Conservation (phyloP, 2,113 vertebrate genomes). For the Actenoides hombroni region DNA sequence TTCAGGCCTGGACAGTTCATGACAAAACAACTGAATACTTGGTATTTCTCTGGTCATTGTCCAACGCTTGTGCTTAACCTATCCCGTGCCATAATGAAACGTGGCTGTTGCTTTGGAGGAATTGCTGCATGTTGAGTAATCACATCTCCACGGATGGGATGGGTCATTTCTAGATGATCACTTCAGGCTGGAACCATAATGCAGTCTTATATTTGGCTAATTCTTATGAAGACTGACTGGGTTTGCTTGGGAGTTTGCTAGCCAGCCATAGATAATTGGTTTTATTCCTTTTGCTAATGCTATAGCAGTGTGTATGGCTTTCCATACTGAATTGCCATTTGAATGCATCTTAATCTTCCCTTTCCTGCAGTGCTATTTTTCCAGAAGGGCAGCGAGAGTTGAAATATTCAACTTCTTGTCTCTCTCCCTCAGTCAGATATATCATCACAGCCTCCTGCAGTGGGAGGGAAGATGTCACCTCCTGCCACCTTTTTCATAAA, state of each 20-base stretch:
- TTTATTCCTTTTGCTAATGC: neutral
- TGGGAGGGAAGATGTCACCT: neutral
- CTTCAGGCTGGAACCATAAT: neutral
- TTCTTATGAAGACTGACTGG: neutral
- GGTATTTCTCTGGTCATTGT: neutral
- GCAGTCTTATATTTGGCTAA: neutral
- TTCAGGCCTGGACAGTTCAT: neutral
- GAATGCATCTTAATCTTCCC: neutral
- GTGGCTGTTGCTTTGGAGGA: neutral
- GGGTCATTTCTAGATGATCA: neutral
- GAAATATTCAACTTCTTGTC: neutral
- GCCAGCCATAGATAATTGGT: neutral
- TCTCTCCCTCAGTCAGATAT: neutral
- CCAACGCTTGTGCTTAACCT: fast-evolving
- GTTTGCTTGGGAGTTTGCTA: neutral
- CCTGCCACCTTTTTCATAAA: neutral
- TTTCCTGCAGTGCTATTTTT: neutral
- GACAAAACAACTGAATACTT: neutral
- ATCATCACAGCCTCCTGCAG: neutral
- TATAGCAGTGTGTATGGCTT: neutral
- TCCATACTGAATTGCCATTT: neutral
- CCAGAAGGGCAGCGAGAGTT: neutral
- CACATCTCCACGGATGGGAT: neutral
- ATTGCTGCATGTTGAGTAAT: neutral
- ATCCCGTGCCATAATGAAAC: fast-evolving